phyloP scores from a whole-genome alignment of 2,797 vertebrate species.

The Tragopan temminckii region DNA sequence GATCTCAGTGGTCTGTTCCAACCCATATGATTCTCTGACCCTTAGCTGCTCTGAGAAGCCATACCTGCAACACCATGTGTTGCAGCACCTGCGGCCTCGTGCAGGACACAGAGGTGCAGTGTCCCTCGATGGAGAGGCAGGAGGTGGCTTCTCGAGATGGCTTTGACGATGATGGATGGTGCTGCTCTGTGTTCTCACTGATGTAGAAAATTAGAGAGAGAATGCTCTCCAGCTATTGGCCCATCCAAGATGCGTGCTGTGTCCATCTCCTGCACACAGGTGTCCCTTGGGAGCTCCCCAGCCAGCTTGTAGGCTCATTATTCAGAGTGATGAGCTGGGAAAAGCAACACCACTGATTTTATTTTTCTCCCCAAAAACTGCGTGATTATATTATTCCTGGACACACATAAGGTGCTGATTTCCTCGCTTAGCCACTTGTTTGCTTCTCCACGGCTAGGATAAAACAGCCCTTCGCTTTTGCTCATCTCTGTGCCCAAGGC shows the following conservation, averaged over 20 bases:
- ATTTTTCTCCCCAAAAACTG: background rate
- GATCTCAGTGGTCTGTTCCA: too few species aligned
- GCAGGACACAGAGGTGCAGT: background rate
- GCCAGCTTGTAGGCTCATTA: constrained; percentile 16
- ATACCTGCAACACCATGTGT: background rate
- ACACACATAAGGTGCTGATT: background rate
- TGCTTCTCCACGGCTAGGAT: constrained; percentile 38
- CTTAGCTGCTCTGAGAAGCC: background rate
- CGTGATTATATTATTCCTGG: background rate
- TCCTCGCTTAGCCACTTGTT: constrained; percentile 45
- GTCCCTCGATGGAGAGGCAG: fast-evolving
- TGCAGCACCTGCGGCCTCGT: background rate
- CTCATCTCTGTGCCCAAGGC: background rate
- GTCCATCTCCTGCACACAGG: background rate
- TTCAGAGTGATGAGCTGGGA: constrained; percentile 51
- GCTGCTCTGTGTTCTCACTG: constrained; percentile 30
- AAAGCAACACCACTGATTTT: background rate
- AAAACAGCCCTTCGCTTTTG: constrained; percentile 27
- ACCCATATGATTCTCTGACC: too few species aligned
- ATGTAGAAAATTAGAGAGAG: constrained; percentile 76
- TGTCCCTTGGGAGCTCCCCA: background rate
- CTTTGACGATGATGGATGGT: constrained; percentile 65
- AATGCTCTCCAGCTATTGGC: background rate
- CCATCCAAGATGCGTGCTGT: constrained; percentile 14
- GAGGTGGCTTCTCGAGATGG: background rate